Evolutionary conservation across 2,113 vertebrate genomes (phyloP).

Genomic region (Phylloscopus trochiloides): DNA sequence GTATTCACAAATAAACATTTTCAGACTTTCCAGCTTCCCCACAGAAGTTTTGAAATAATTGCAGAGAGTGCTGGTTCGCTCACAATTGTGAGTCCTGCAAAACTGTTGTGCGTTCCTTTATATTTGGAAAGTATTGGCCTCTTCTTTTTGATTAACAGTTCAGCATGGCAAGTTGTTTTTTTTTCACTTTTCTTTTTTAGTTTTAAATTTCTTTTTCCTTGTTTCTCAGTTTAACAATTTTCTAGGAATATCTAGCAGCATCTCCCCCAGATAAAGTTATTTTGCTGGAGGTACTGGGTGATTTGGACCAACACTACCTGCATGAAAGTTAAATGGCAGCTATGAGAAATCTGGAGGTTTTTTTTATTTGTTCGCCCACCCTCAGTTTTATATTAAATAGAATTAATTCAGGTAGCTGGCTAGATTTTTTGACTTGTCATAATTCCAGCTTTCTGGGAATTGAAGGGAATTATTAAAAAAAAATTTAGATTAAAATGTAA

Average conservation of each 20-base stretch:
- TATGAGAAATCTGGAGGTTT: background rate
- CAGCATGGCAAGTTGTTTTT: rapidly evolving
- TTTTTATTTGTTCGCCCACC: rapidly evolving
- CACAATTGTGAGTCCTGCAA: background rate
- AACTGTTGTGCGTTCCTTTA: background rate
- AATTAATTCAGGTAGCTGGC: background rate
- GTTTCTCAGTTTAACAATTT: background rate
- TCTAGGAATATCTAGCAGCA: background rate
- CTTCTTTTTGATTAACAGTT: background rate
- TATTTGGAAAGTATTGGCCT: background rate
- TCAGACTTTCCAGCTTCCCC: background rate
- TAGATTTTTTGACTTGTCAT: background rate
- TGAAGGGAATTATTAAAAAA: background rate
- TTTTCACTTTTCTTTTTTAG: background rate
- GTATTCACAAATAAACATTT: background rate
- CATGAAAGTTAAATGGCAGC: background rate
- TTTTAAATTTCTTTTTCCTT: background rate
- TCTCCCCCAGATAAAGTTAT: background rate
- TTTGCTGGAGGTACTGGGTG: background rate
- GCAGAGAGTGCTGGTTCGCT: background rate
- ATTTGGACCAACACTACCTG: background rate
- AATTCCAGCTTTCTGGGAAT: background rate
- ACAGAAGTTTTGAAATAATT: background rate
- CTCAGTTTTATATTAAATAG: background rate
- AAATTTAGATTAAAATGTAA: background rate